These are phyloP conservation scores for Plebejus anna DNA, from an alignment of 2,888 invertebrate species.

Conservation along the genomic window DNA sequence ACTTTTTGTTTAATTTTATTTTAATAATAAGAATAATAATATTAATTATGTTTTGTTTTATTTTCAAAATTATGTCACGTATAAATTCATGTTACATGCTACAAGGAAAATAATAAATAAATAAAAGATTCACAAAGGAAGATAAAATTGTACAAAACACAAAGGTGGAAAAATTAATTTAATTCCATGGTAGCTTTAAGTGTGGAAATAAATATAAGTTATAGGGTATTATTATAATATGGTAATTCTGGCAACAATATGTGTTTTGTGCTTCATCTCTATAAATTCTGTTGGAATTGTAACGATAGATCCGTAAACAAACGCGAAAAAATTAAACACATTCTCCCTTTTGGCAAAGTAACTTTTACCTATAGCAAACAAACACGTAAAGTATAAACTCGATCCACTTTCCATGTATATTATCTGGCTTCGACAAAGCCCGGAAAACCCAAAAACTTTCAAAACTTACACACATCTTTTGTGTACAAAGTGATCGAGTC, in stretches of 20 bases:
- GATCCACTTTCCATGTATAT: constrained; percentile 7
- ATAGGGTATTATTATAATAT: not conserved
- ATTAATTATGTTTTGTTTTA: no score
- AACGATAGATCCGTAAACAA: not conserved
- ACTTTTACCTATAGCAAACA: constrained; percentile 9
- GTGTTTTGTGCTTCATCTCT: not conserved
- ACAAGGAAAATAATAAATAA: no score
- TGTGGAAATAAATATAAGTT: no score
- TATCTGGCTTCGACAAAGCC: not conserved
- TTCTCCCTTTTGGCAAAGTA: not conserved
- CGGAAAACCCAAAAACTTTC: constrained; percentile 7
- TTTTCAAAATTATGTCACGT: no score
- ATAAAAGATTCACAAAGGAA: no score
- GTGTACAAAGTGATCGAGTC: not conserved
- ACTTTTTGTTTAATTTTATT: no score
- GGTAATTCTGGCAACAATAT: not conserved
- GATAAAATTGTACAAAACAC: no score
- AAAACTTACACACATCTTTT: constrained; percentile 5
- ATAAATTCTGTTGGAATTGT: not conserved
- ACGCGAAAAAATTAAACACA: not conserved
- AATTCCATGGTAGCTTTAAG: no score
- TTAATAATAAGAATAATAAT: no score
- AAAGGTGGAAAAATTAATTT: no score
- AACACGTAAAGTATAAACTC: constrained; percentile 12
- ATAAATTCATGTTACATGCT: no score